A percentile compares a stretch with the other conserved stretches of the same genome.
These are phyloP conservation scores for Noctua pronuba DNA, from an alignment of 2,888 invertebrate genomes.

Conservation along the genomic window DNA sequence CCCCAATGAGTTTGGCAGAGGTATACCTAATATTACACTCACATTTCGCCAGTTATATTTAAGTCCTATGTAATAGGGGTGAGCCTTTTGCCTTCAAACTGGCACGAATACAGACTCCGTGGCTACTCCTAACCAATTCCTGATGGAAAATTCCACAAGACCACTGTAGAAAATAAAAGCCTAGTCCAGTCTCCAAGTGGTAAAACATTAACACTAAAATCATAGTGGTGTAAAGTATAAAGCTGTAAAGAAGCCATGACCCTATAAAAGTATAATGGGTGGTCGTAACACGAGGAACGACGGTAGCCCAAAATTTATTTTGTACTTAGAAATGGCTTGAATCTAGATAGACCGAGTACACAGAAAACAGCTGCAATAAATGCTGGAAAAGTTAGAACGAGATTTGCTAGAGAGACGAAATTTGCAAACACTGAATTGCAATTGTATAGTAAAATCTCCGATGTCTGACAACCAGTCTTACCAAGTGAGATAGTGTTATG, in stretches of 20 bases:
- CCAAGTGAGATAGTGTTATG: not conserved
- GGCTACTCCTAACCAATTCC: not conserved
- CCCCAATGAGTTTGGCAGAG: too few species aligned
- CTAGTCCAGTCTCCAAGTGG: not conserved
- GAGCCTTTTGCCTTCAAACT: too few species aligned
- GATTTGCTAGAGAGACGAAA: not conserved
- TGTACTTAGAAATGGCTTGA: not conserved
- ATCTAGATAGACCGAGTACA: not conserved
- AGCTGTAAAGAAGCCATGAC: not conserved
- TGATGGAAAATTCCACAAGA: not conserved
- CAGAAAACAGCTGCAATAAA: not conserved
- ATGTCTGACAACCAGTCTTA: not conserved
- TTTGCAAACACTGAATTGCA: not conserved
- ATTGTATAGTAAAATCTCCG: not conserved
- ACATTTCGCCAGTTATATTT: too few species aligned
- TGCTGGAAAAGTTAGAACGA: not conserved
- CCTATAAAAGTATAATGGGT: constrained; percentile 30
- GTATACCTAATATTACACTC: too few species aligned
- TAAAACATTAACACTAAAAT: not conserved
- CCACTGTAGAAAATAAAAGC: not conserved
- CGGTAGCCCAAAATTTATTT: constrained; percentile 22
- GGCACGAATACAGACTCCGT: too few species aligned
- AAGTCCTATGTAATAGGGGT: too few species aligned
- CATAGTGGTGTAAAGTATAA: not conserved
- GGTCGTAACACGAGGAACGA: constrained; percentile 12